These are phyloP conservation scores for Potamarius usumacintae DNA, from an alignment of 2,113 vertebrate genomes.

Conservation along the genomic window DNA sequence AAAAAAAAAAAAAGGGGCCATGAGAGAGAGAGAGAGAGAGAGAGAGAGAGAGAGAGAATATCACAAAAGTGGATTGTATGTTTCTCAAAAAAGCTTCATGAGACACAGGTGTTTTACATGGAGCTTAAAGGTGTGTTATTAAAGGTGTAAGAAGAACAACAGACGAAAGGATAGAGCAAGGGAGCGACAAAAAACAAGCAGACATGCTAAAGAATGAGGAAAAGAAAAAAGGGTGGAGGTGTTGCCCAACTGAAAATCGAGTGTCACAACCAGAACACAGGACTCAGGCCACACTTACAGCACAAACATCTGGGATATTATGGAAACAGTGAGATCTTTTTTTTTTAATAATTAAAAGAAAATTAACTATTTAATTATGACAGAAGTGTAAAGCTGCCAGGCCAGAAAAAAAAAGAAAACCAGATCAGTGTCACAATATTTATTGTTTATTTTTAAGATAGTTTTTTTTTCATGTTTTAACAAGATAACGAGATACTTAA, in stretches of 20 bases:
- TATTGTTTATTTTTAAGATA: no score
- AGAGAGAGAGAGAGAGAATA: slow-evolving; percentile 29
- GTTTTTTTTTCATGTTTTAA: no score
- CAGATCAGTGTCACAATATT: no score
- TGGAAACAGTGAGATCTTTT: not conserved
- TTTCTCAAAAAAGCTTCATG: slow-evolving; percentile 54
- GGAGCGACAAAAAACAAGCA: slow-evolving; percentile 12
- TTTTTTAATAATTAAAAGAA: not conserved
- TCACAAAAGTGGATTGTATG: slow-evolving; percentile 11
- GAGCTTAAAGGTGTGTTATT: not conserved
- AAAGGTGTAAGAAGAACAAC: slow-evolving; percentile 18
- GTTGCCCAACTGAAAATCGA: not conserved
- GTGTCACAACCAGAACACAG: not conserved
- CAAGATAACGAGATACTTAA: no score
- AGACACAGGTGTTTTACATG: slow-evolving; percentile 41
- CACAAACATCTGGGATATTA: not conserved
- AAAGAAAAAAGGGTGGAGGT: slow-evolving; percentile 22
- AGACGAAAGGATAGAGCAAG: not conserved
- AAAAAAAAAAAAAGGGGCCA: slow-evolving; percentile 47
- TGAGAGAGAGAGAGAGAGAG: slow-evolving; percentile 45
- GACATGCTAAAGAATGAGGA: not conserved
- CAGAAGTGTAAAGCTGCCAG: no score
- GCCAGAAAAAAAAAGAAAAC: no score
- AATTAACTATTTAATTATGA: not conserved
- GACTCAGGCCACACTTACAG: not conserved